phyloP scores from a whole-genome alignment of 2,888 invertebrate species.

The Torymus tubicola region DNA sequence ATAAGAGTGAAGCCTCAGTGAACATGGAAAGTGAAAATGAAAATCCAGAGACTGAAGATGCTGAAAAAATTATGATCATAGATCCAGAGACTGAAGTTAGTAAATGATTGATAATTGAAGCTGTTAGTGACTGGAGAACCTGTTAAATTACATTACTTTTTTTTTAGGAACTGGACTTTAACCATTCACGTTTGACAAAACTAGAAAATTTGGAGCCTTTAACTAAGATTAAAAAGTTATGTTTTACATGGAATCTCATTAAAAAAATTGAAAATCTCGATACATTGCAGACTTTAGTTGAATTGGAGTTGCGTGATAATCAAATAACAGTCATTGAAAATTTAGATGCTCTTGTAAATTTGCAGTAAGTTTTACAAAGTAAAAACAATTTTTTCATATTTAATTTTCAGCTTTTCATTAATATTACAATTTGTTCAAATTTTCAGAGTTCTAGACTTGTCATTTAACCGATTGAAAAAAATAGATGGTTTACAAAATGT shows the following conservation, averaged over 20 bases:
- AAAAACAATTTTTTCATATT: slow-evolving; percentile 6
- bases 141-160: slow-evolving; percentile 7
- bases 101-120: slow-evolving; percentile 43
- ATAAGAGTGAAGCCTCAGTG: slow-evolving; percentile 65
- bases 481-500: slow-evolving; percentile 89
- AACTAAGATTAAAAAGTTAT: slow-evolving; percentile 86
- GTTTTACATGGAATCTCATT: slow-evolving; percentile 95
- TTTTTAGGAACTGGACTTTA: slow-evolving; percentile 86
- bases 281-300: slow-evolving; percentile 86
- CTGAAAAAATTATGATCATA: slow-evolving; percentile 82
- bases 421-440: too few relatives aligned
- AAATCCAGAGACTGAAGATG: slow-evolving; percentile 69
- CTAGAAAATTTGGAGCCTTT: slow-evolving; percentile 90
- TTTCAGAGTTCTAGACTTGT: slow-evolving; percentile 91
- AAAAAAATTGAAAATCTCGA: slow-evolving; percentile 94
- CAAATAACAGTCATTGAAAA: slow-evolving; percentile 95
- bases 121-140: slow-evolving; percentile 8
- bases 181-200: slow-evolving; percentile 91
- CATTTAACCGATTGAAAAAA: slow-evolving; percentile 94
- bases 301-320: slow-evolving; percentile 98
- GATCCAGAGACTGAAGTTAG: slow-evolving; percentile 80
- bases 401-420: slow-evolving; percentile 40
- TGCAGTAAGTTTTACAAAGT: slow-evolving; percentile 84
- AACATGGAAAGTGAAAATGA: slow-evolving; percentile 66
- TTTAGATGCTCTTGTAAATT: slow-evolving; percentile 89